Evolutionary conservation across 2,888 invertebrate species (phyloP).

Genomic region (Chalcosyrphus nemorum): DNA sequence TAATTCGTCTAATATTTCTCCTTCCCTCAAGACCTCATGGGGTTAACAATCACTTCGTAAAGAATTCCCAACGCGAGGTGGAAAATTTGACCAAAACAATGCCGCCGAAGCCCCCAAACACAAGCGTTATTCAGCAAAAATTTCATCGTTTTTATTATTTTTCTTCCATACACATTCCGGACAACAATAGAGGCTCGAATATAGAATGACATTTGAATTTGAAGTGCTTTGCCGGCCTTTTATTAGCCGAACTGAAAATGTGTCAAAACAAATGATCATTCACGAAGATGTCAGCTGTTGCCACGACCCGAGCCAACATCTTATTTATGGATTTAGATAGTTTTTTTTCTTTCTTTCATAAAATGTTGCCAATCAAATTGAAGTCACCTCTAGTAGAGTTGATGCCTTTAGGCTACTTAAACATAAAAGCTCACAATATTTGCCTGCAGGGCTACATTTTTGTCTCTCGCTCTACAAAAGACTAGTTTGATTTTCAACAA

Average conservation of each 20-base stretch:
- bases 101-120: conserved; percentile 15
- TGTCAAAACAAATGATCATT: conserved; percentile 63
- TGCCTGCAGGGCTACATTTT: neutral
- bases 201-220: conserved; percentile 47
- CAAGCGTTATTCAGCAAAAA: conserved; percentile 59
- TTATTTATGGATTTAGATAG: neutral
- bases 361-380: conserved; percentile 29
- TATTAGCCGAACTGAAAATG: conserved; percentile 40
- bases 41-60: conserved; percentile 42
- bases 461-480: neutral
- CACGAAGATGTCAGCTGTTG: conserved; percentile 52
- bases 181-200: conserved; percentile 41
- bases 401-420: conserved; percentile 6
- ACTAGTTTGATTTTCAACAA: neutral
- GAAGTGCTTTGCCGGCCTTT: conserved; percentile 41
- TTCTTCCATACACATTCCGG: conserved; percentile 23
- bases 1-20: conserved; percentile 19
- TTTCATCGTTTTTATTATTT: no score
- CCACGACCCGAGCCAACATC: conserved; percentile 8
- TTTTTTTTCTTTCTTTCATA: conserved; percentile 3
- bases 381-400: neutral
- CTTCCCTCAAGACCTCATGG: conserved; percentile 41
- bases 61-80: conserved; percentile 33
- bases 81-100: conserved; percentile 55
- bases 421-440: neutral